Conservation (phyloP, 1,140 invertebrate species). For the Eurytemora carolleeae region DNA sequence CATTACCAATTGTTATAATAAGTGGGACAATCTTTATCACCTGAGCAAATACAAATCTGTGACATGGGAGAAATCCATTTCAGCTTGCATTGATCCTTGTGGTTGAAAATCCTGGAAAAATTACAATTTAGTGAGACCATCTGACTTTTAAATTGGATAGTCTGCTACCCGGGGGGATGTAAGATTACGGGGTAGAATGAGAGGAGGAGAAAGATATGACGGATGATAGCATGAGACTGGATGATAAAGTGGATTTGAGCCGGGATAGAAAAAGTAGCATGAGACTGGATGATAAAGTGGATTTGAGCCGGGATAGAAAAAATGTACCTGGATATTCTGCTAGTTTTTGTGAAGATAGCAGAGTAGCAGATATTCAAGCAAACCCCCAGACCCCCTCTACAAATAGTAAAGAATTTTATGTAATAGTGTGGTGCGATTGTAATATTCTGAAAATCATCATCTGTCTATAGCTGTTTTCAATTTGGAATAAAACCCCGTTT, state of each 20-base stretch:
- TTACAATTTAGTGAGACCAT: not conserved
- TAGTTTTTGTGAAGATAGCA: slow-evolving; percentile 52
- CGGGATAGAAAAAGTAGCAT: not conserved
- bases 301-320: not conserved
- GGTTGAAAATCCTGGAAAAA: not conserved
- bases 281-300: too few species aligned
- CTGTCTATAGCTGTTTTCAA: too few species aligned
- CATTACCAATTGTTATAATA: too few species aligned
- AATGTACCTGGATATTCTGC: not conserved
- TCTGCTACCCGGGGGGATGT: not conserved
- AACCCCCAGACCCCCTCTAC: slow-evolving; percentile 36
- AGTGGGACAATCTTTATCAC: too few species aligned
- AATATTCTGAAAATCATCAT: too few species aligned
- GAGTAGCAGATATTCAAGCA: slow-evolving; percentile 49
- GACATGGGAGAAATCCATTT: not conserved
- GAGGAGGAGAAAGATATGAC: too few species aligned
- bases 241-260: not conserved
- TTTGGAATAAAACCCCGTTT: too few species aligned
- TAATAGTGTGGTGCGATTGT: too few species aligned
- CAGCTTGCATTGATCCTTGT: not conserved
- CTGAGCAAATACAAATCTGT: not conserved
- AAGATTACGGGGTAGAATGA: too few species aligned
- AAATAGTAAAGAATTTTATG: not conserved
- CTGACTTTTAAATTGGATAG: not conserved
- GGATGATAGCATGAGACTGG: too few species aligned